Conservation (phyloP, 2,113 vertebrate genomes). For the Tinamus guttatus region DNA sequence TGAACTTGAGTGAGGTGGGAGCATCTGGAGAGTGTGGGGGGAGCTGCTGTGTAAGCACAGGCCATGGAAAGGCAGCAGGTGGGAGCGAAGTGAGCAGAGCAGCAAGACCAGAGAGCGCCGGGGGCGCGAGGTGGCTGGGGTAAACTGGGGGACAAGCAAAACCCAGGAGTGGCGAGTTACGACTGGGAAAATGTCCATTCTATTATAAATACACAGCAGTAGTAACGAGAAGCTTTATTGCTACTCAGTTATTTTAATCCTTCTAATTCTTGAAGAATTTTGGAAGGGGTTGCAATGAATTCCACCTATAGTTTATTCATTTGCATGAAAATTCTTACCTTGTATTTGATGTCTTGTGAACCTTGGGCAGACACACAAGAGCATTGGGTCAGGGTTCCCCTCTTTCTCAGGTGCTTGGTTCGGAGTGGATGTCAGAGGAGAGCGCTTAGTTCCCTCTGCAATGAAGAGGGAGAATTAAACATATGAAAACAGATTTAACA, state of each 20-base stretch:
- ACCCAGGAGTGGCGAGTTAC: rapidly evolving
- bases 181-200: background rate
- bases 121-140: background rate
- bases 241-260: background rate
- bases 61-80: background rate
- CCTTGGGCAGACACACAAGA: background rate
- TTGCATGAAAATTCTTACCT: background rate
- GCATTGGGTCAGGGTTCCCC: background rate
- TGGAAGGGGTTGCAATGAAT: background rate
- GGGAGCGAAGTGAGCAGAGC: background rate
- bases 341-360: rapidly evolving
- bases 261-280: background rate
- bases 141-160: background rate
- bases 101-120: background rate
- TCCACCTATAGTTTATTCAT: background rate
- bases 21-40: background rate
- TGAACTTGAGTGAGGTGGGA: rapidly evolving
- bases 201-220: background rate
- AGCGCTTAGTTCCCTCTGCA: background rate
- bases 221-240: background rate
- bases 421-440: background rate
- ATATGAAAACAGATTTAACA: background rate
- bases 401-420: background rate
- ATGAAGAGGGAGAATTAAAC: background rate
- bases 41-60: background rate